Evolutionary conservation across 2,888 invertebrate genomes (phyloP).

Genomic region (Bugula neritina): DNA sequence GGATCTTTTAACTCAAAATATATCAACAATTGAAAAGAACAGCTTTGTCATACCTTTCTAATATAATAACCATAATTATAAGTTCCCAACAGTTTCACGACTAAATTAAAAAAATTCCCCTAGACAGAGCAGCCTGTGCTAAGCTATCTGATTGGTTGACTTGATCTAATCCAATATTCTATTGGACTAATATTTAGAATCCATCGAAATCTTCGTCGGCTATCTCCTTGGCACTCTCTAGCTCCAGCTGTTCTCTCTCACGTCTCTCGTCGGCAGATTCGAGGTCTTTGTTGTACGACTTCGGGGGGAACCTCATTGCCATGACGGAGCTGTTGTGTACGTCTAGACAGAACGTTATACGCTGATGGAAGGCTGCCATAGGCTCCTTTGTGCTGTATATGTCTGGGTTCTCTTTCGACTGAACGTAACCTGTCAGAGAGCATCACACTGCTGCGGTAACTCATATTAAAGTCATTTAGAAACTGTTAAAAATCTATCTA

Average conservation of each 20-base stretch:
- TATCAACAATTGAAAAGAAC: too few relatives aligned
- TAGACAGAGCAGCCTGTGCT: too few relatives aligned
- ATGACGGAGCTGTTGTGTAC: slow-evolving; percentile 96
- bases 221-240: slow-evolving; percentile 99
- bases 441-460: too few relatives aligned
- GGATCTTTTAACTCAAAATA: too few relatives aligned
- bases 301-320: slow-evolving; percentile 98
- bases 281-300: slow-evolving; percentile 93
- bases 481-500: too few relatives aligned
- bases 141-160: neutral
- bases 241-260: slow-evolving; percentile 92
- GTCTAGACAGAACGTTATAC: slow-evolving; percentile 94
- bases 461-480: too few relatives aligned
- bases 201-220: slow-evolving; percentile 80
- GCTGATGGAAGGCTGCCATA: slow-evolving; percentile 88
- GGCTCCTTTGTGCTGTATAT: slow-evolving; percentile 95
- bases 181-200: slow-evolving; percentile 33
- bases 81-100: too few relatives aligned
- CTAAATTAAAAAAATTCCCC: too few relatives aligned
- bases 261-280: slow-evolving; percentile 94
- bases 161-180: neutral
- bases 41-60: too few relatives aligned
- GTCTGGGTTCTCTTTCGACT: slow-evolving; percentile 93
- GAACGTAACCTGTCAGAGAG: slow-evolving; percentile 72
- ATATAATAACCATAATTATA: too few relatives aligned